Evolutionary conservation across 2,113 vertebrate genomes (phyloP).

Genomic region (human): DNA sequence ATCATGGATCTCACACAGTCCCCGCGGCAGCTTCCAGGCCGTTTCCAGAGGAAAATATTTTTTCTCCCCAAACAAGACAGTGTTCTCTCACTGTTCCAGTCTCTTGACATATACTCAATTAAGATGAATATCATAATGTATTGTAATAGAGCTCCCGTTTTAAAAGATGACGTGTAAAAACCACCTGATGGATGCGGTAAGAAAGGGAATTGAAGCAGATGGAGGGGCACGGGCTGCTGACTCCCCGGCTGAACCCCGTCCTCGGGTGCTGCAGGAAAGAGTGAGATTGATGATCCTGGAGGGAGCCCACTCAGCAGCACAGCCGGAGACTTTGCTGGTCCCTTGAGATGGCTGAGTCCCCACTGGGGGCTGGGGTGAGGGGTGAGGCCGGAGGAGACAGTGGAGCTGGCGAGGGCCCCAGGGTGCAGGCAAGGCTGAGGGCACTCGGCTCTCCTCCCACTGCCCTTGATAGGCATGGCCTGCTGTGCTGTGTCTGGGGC

Average conservation of each 20-base stretch:
- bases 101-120: background rate
- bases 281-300: background rate
- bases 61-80: background rate
- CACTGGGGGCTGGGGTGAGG: background rate
- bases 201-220: too few relatives aligned
- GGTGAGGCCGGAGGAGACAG: background rate
- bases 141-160: background rate
- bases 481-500: background rate
- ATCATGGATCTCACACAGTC: background rate
- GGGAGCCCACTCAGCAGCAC: rapidly evolving
- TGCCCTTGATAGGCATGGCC: rapidly evolving
- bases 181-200: background rate
- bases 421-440: rapidly evolving
- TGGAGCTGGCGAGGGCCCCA: too few relatives aligned
- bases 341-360: background rate
- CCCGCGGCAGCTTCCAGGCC: rapidly evolving
- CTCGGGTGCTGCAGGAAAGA: rapidly evolving
- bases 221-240: background rate
- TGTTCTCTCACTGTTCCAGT: too few relatives aligned
- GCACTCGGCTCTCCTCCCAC: rapidly evolving
- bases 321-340: rapidly evolving
- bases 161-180: background rate
- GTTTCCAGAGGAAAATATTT: background rate
- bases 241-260: background rate
- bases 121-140: background rate